phyloP scores from a whole-genome alignment of 2,113 vertebrate genomes.

The Bucco capensis region DNA sequence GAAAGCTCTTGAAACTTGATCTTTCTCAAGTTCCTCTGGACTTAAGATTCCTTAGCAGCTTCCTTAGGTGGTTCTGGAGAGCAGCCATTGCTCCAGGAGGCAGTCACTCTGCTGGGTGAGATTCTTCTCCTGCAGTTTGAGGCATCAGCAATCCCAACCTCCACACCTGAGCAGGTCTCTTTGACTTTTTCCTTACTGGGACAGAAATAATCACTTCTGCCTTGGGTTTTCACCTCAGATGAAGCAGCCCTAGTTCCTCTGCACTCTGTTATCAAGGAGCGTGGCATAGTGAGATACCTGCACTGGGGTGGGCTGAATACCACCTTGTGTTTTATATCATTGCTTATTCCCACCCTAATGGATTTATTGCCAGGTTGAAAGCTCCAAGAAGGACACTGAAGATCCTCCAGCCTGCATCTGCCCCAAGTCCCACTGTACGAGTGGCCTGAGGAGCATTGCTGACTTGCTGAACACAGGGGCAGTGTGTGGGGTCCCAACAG shows the following conservation, averaged over 20 bases:
- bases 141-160: background rate
- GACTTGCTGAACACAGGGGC: constrained; percentile 73
- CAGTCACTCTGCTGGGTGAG: background rate
- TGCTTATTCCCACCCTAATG: background rate
- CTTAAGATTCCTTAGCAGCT: background rate
- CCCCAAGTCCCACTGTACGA: constrained; percentile 76
- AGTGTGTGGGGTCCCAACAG: constrained; percentile 86
- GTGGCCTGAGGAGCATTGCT: constrained; percentile 77
- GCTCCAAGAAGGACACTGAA: background rate
- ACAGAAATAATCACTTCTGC: background rate
- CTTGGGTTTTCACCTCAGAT: background rate
- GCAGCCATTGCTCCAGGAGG: background rate
- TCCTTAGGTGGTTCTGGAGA: background rate
- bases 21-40: background rate
- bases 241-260: background rate
- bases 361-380: constrained; percentile 13
- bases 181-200: background rate
- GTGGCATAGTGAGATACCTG: fast-evolving
- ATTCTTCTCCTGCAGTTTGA: background rate
- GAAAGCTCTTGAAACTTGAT: background rate
- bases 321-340: background rate
- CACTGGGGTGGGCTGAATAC: fast-evolving
- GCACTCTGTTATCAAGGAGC: background rate
- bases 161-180: background rate
- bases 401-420: constrained; percentile 67